Conservation (phyloP, 2,113 vertebrate genomes). For the Colius striatus region DNA sequence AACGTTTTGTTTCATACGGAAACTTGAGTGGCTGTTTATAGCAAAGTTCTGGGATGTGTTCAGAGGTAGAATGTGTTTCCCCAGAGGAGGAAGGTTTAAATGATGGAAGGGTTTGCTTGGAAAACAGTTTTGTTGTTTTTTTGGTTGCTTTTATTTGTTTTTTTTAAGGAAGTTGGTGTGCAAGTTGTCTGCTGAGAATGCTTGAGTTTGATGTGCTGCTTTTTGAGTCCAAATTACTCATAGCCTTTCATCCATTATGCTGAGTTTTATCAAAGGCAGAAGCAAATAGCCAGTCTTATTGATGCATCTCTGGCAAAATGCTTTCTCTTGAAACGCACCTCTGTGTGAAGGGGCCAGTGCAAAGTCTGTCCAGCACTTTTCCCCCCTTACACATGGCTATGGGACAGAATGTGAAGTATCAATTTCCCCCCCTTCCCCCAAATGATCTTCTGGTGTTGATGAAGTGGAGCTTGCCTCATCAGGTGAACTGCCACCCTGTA, state of each 20-base stretch:
- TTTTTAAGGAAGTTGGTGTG: neutral
- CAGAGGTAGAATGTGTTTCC: constrained; percentile 36
- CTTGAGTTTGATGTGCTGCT: neutral
- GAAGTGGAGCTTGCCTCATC: neutral
- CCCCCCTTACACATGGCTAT: neutral
- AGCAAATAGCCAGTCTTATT: constrained; percentile 65
- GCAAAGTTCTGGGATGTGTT: constrained; percentile 62
- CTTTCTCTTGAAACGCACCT: neutral
- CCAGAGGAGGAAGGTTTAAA: constrained; percentile 42
- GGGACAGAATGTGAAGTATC: neutral
- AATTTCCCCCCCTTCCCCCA: rapidly evolving
- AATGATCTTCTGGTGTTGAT: neutral
- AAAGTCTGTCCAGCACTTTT: neutral
- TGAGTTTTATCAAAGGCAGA: constrained; percentile 52
- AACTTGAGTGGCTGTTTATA: constrained; percentile 50
- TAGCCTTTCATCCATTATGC: constrained; percentile 30
- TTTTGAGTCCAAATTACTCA: neutral
- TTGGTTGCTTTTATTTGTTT: neutral
- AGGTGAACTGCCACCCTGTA: neutral
- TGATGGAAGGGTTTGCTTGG: constrained; percentile 46
- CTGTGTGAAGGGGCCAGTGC: neutral
- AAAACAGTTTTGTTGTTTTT: neutral
- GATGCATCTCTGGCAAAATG: constrained; percentile 24
- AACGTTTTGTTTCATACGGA: constrained; percentile 33
- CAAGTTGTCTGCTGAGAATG: constrained; percentile 37